These are phyloP conservation scores for Enteromius viviparus DNA, from an alignment of 2,797 vertebrate genomes.

Conservation along the genomic window DNA sequence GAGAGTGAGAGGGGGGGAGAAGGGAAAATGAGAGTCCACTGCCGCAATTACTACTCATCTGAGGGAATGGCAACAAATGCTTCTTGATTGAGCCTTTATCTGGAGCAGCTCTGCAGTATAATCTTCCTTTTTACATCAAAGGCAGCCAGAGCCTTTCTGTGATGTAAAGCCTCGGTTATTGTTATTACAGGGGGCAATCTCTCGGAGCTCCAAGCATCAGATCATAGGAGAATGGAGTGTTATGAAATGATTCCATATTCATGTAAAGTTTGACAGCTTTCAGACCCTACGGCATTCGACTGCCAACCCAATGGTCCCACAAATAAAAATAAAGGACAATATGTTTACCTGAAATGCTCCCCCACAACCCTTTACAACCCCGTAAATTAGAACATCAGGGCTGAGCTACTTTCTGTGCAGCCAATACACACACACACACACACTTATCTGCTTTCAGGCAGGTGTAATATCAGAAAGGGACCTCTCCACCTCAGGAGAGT, in stretches of 20 bases:
- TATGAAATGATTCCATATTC: slow-evolving; percentile 40
- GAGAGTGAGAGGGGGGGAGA: background rate
- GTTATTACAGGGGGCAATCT: slow-evolving; percentile 46
- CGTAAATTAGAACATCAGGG: slow-evolving; percentile 31
- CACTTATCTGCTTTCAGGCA: slow-evolving; percentile 32
- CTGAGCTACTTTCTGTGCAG: slow-evolving; percentile 7
- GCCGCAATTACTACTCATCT: slow-evolving; percentile 52
- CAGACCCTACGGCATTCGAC: slow-evolving; percentile 16
- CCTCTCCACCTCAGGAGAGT: slow-evolving; percentile 35
- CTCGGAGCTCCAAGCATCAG: slow-evolving; percentile 28
- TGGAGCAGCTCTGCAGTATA: slow-evolving; percentile 33
- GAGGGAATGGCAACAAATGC: slow-evolving; percentile 44
- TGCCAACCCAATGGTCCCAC: slow-evolving; percentile 20
- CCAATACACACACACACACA: slow-evolving; percentile 11
- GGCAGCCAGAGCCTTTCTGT: slow-evolving; percentile 33
- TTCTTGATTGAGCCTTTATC: slow-evolving; percentile 56
- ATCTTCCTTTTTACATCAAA: slow-evolving; percentile 50
- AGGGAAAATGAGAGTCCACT: slow-evolving; percentile 16
- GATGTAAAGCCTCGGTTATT: slow-evolving; percentile 30
- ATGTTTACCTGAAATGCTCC: slow-evolving; percentile 40
- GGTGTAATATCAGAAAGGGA: slow-evolving; percentile 34
- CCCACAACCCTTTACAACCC: slow-evolving; percentile 7
- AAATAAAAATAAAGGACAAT: slow-evolving; percentile 49
- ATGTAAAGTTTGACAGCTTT: slow-evolving; percentile 32
- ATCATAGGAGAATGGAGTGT: slow-evolving; percentile 42